These are phyloP conservation scores for Lomographa bimaculata DNA, from an alignment of 2,888 invertebrate genomes.

Conservation along the genomic window DNA sequence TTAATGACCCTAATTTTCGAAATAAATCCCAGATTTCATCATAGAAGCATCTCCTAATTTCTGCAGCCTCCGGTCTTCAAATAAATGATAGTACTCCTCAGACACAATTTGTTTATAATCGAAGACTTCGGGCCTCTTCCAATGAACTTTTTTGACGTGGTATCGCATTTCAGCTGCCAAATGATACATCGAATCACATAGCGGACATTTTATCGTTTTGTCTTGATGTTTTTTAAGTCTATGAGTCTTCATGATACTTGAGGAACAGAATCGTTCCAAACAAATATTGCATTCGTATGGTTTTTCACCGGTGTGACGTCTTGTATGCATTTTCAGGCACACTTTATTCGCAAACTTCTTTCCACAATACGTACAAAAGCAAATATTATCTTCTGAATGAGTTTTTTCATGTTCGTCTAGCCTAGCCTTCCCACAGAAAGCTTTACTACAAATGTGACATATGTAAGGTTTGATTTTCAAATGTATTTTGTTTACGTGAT, in stretches of 20 bases:
- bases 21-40: too few species aligned
- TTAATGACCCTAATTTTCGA: too few species aligned
- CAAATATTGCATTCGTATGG: constrained; percentile 54
- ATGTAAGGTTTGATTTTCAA: constrained; percentile 29
- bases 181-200: constrained; percentile 51
- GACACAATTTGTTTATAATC: constrained; percentile 44
- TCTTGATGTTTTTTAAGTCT: constrained; percentile 49
- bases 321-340: constrained; percentile 49
- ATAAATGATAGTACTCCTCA: constrained; percentile 41
- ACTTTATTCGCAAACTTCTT: constrained; percentile 52
- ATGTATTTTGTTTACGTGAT: constrained; percentile 29
- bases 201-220: constrained; percentile 46
- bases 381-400: constrained; percentile 37
- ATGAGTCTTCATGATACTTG: constrained; percentile 52
- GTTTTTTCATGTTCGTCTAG: constrained; percentile 44
- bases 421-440: constrained; percentile 42
- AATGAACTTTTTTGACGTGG: constrained; percentile 54
- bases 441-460: constrained; percentile 23
- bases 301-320: constrained; percentile 50
- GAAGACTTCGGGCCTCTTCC: constrained; percentile 49
- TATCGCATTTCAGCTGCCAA: constrained; percentile 50
- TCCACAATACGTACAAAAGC: constrained; percentile 34
- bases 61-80: constrained; percentile 40
- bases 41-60: constrained; percentile 13
- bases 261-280: constrained; percentile 48